Evolutionary conservation across 1,140 invertebrate species (phyloP), one percentile per base, ranked within the genome.

Genomic region (Gonioctena quinquepunctata): DNA sequence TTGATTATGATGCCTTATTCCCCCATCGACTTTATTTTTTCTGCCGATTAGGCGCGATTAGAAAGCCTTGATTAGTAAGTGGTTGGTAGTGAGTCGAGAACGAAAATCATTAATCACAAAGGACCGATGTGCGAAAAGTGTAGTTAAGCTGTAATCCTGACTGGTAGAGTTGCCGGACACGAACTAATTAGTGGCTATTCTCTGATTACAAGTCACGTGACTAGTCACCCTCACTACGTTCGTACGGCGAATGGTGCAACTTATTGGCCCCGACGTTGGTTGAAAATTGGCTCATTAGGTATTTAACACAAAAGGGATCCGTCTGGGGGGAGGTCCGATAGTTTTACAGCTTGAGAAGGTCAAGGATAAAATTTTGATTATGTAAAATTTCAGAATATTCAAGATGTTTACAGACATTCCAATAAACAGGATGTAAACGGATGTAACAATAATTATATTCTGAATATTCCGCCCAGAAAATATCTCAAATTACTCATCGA

Each of bases 181-280:
- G 33, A 67, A 64, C 70, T 77, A 77, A 77, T 77, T 76, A 77
- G 72, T 68, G 74, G 70, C 72, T 69, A 76, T 76, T 77, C 76
- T 76, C 70, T 73, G 70, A 74, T 77, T 77, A 77, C 74, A 60
- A 69, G 72, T 69, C 76, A 77, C 76, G 74, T 77, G 76, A 77
- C 76, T 68, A 66, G 57, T 73, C 71, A 63, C 66, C 72, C 72
- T 56, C 71, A 50, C 57, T 70, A 63, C 42, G 33, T 64, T 64
- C 67, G 25, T 65, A 72, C 72, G 69, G 28, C 59, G 62, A 50
- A 50, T 73, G 62, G 66, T 67, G 62, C 33, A 42, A 42, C 68
- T 71, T 71, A 74, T 77, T 74, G 76, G 72, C 70, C 73, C 69
- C 76, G 76, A 76, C 76, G 72, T 77, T 63, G n/a, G 62, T 52